Evolutionary conservation across 35 echinoderm and acorn worm species (phyloP).

Genomic region (Anneissia japonica): DNA sequence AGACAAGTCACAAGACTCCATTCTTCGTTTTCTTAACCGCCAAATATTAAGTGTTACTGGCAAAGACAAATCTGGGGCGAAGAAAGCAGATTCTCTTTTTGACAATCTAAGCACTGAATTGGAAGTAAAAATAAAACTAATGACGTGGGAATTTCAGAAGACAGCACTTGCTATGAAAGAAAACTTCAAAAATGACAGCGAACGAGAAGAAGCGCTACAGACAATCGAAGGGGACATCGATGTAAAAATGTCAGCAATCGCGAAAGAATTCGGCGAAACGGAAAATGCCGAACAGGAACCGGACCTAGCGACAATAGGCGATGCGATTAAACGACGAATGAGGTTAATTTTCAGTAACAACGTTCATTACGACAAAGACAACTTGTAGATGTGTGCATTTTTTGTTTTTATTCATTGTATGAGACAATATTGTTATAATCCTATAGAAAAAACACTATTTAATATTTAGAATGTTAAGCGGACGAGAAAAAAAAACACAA

Average conservation of each 20-base stretch:
- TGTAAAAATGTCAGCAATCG: background rate
- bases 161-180: background rate
- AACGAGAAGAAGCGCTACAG: background rate
- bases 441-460: too few relatives aligned
- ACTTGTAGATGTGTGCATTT: too few relatives aligned
- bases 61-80: background rate
- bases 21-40: background rate
- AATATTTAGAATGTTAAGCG: too few relatives aligned
- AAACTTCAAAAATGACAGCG: background rate
- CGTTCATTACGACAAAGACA: background rate
- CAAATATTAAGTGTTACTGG: background rate
- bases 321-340: background rate
- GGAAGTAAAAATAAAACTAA: background rate
- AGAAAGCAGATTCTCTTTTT: background rate
- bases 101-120: background rate
- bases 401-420: too few relatives aligned
- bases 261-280: background rate
- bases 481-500: too few relatives aligned
- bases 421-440: too few relatives aligned
- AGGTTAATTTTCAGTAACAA: background rate
- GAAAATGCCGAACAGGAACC: background rate
- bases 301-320: background rate
- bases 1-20: background rate
- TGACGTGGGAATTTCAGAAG: background rate
- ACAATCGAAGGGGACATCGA: background rate